A percentile compares a stretch with the other conserved stretches of the same genome.
Evolutionary conservation across 2,113 vertebrate genomes (phyloP).

Genomic region (Drymodes brunneopygia): DNA sequence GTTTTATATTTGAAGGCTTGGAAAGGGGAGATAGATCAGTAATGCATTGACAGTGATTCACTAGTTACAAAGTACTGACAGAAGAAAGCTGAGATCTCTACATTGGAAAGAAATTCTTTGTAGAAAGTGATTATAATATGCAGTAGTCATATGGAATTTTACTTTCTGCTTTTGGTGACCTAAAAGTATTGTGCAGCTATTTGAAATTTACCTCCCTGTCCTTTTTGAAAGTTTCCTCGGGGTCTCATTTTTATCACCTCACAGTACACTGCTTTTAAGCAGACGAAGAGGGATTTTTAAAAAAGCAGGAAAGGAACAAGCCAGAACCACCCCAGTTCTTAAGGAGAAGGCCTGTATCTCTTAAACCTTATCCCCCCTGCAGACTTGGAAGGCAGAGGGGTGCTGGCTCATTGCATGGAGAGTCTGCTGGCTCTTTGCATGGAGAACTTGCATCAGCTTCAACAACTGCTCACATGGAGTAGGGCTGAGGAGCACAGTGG

Average conservation of each 20-base stretch:
- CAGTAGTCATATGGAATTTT: not conserved
- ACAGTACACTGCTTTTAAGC: not conserved
- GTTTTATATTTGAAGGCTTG: not conserved
- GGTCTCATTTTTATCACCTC: not conserved
- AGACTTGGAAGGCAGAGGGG: conserved; percentile 1
- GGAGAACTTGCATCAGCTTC: conserved; percentile 21
- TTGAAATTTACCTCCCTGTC: not conserved
- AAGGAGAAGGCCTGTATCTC: not conserved
- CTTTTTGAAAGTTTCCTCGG: not conserved
- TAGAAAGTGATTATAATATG: not conserved
- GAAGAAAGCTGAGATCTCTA: not conserved
- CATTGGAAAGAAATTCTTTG: not conserved
- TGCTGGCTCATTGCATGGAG: not conserved
- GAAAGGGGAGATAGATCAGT: not conserved
- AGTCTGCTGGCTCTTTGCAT: not conserved
- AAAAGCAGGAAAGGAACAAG: not conserved
- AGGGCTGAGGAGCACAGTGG: not conserved
- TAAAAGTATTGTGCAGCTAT: not conserved
- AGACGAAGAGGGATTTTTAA: not conserved
- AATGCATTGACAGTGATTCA: not conserved
- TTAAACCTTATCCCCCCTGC: not conserved
- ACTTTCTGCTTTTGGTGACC: not conserved
- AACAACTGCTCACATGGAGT: not conserved
- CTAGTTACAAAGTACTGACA: not conserved
- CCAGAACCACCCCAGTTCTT: not conserved